Conservation (phyloP, 2,888 invertebrate species). For the Ctena decussata region DNA sequence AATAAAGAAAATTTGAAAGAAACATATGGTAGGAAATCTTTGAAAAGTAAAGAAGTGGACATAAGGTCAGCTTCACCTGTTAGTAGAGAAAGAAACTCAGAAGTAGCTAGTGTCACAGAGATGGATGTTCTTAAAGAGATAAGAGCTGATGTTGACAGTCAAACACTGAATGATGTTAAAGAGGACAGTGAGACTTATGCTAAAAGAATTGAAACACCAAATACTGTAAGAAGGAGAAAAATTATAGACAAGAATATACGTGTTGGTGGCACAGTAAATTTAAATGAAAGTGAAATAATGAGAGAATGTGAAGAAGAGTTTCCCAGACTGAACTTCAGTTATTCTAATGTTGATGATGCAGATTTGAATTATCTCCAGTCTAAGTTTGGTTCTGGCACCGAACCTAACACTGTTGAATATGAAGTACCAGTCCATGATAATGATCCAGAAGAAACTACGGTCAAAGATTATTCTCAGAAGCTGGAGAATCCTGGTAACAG, state of each 20-base stretch:
- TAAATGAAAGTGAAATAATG: constrained; percentile 66
- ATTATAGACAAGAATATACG: constrained; percentile 76
- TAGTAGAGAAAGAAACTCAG: constrained; percentile 26
- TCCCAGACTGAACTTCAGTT: constrained; percentile 72
- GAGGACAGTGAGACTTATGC: constrained; percentile 2
- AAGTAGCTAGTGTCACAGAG: background rate
- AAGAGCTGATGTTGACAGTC: background rate
- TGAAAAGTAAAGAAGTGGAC: constrained; percentile 44
- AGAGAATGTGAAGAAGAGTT: constrained; percentile 53
- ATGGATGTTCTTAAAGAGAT: background rate
- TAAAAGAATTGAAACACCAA: constrained; percentile 62
- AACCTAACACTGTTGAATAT: constrained; percentile 25
- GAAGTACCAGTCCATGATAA: constrained; percentile 20
- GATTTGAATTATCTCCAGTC: constrained; percentile 66
- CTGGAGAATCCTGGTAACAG: constrained; percentile 78
- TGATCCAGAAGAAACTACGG: constrained; percentile 5
- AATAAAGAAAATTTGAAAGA: constrained; percentile 51
- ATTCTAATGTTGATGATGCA: constrained; percentile 71
- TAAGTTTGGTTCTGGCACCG: constrained; percentile 34
- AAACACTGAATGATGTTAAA: background rate
- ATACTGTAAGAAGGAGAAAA: constrained; percentile 60
- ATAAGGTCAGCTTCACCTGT: background rate
- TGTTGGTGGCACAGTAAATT: constrained; percentile 47
- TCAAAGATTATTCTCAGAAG: constrained; percentile 59
- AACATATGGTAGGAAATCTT: constrained; percentile 18